A percentile compares a stretch with the other conserved stretches of the same genome.
Conservation (phyloP, 2,113 vertebrate genomes). For the Oceanodroma tethys region DNA sequence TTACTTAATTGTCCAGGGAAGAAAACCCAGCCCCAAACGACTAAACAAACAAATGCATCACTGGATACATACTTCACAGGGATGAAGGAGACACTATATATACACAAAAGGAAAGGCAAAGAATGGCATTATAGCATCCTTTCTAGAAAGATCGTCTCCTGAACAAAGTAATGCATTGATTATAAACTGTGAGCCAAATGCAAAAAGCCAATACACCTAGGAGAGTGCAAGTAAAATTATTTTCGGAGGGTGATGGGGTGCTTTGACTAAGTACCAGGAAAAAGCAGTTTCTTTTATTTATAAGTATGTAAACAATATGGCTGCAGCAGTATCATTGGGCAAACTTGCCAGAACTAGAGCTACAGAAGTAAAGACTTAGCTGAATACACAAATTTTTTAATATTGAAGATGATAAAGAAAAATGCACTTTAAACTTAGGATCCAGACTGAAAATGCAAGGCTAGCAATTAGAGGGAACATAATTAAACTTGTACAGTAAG, state of each 20-base stretch:
- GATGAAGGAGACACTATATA: background rate
- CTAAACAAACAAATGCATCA: background rate
- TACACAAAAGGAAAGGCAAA: background rate
- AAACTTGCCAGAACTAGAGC: background rate
- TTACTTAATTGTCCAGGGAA: background rate
- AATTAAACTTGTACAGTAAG: conserved; percentile 14
- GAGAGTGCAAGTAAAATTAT: background rate
- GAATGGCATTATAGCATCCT: background rate
- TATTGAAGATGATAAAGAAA: background rate
- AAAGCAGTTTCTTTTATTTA: background rate
- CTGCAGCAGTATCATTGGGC: background rate
- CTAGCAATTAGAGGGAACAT: background rate
- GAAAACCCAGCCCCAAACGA: background rate
- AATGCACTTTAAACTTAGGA: background rate
- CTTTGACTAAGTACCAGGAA: background rate
- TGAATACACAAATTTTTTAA: background rate
- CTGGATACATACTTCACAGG: background rate
- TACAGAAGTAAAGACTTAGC: background rate
- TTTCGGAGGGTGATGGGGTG: background rate
- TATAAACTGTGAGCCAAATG: background rate
- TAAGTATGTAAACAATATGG: background rate
- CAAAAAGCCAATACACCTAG: background rate
- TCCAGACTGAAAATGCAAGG: conserved; percentile 18
- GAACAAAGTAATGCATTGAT: background rate
- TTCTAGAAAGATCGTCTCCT: background rate